These are phyloP conservation scores for Tenualosa thibaudeaui DNA, from an alignment of 2,797 vertebrate species.

Conservation along the genomic window DNA sequence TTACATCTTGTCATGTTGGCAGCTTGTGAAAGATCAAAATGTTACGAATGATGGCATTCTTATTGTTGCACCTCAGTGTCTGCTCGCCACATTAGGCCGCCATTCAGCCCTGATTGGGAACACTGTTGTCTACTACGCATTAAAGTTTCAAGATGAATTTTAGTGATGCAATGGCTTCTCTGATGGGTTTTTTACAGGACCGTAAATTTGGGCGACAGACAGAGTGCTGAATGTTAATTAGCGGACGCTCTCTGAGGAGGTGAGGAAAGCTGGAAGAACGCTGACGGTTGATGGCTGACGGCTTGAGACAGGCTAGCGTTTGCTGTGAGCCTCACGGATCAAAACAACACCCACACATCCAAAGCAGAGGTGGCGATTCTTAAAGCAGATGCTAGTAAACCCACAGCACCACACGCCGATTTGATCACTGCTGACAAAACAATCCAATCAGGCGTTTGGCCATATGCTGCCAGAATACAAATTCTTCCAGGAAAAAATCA, in stretches of 20 bases:
- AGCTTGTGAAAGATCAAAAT: neutral
- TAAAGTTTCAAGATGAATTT: neutral
- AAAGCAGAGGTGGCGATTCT: neutral
- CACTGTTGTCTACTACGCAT: neutral
- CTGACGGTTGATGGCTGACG: too few species aligned
- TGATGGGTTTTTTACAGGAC: neutral
- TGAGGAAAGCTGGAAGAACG: neutral
- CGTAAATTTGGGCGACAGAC: neutral
- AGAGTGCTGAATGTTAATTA: neutral
- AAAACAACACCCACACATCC: neutral
- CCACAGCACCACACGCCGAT: neutral
- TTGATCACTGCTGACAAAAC: neutral
- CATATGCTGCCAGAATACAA: neutral
- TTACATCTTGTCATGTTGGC: neutral
- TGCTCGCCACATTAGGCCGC: neutral
- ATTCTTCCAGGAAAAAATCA: neutral
- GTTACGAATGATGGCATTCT: neutral
- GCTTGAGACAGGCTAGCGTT: neutral
- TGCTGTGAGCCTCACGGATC: neutral
- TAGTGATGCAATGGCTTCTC: neutral
- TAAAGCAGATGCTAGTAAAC: neutral
- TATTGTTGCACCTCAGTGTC: neutral
- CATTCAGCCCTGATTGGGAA: neutral
- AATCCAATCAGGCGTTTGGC: neutral
- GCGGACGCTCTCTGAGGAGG: neutral